Evolutionary conservation across 2,113 vertebrate genomes (phyloP).

Genomic region (Ranitomeya imitator): DNA sequence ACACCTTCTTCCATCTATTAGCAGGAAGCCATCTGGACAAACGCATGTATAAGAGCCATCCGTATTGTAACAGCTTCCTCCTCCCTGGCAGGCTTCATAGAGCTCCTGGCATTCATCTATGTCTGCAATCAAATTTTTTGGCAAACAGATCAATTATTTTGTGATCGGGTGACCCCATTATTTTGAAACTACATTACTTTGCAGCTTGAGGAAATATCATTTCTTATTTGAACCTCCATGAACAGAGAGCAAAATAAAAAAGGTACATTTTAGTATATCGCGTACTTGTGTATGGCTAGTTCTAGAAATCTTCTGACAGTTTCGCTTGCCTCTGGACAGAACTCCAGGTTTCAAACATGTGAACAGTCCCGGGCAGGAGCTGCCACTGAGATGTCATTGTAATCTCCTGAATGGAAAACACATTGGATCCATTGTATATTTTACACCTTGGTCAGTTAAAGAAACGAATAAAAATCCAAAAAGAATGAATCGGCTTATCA

Average conservation of each 20-base stretch:
- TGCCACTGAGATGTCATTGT: conserved; percentile 6
- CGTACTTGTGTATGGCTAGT: neutral
- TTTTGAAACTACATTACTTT: conserved; percentile 39
- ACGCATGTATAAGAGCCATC: conserved; percentile 88
- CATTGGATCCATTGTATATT: neutral
- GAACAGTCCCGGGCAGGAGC: neutral
- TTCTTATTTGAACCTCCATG: neutral
- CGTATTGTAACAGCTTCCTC: conserved; percentile 85
- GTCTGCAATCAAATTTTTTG: conserved; percentile 75
- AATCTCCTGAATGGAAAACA: conserved; percentile 18
- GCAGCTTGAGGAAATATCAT: conserved; percentile 14
- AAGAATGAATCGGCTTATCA: neutral
- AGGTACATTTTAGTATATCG: conserved; percentile 25
- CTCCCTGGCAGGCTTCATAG: conserved; percentile 72
- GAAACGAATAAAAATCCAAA: neutral
- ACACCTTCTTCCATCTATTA: conserved; percentile 78
- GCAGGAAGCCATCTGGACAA: conserved; percentile 85
- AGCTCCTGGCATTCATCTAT: conserved; percentile 88
- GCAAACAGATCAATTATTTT: conserved; percentile 10
- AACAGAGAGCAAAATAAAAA: neutral
- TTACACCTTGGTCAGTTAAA: neutral
- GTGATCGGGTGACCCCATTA: conserved; percentile 37
- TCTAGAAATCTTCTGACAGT: conserved; percentile 2
- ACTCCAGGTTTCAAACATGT: neutral
- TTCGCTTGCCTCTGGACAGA: conserved; percentile 25